Percentiles rank a stretch among this genome's conserved stretches.
phyloP scores from a whole-genome alignment of 2,113 vertebrate species.

The Ia io region DNA sequence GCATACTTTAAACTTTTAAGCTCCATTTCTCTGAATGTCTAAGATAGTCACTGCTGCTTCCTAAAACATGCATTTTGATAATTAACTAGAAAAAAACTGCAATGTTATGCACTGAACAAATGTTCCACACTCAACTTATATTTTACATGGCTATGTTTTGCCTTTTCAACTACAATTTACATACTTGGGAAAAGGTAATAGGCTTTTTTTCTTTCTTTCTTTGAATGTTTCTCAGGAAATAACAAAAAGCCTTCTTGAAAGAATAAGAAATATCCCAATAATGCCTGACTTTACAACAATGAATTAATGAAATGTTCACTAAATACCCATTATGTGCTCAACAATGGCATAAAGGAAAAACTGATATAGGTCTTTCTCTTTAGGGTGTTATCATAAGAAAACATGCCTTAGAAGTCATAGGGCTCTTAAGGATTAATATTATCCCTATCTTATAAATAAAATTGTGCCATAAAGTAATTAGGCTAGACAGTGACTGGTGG shows the following conservation, averaged over 20 bases:
- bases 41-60: neutral
- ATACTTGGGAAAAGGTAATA: neutral
- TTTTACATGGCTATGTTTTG: neutral
- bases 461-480: constrained; percentile 2
- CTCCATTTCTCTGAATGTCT: neutral
- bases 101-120: neutral
- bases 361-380: neutral
- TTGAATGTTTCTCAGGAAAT: neutral
- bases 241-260: neutral
- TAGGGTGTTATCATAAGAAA: neutral
- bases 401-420: neutral
- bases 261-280: neutral
- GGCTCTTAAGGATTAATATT: neutral
- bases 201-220: neutral
- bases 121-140: neutral
- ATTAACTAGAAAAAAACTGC: neutral
- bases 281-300: neutral
- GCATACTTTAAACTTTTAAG: neutral
- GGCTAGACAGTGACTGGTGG: neutral
- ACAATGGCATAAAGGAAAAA: neutral
- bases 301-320: neutral
- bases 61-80: neutral
- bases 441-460: constrained; percentile 3
- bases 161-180: neutral
- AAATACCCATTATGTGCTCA: neutral